These are phyloP conservation scores for Subanguina moxae DNA, from an alignment of 1,140 invertebrate genomes.

Conservation along the genomic window DNA sequence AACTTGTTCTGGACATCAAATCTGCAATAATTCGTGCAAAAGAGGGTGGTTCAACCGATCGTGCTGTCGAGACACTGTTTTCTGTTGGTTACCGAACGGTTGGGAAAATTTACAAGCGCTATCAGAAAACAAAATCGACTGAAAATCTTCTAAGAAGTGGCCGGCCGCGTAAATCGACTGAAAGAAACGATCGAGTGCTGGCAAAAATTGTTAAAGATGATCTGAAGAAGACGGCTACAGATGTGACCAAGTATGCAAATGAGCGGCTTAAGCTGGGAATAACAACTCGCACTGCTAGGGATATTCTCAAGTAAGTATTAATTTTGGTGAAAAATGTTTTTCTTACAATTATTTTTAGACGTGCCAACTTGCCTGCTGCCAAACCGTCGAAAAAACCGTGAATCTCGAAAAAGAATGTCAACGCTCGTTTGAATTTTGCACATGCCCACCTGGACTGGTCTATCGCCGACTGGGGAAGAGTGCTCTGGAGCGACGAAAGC, in stretches of 20 bases:
- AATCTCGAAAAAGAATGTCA: conserved; percentile 10
- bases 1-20: too few species aligned
- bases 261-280: conserved; percentile 1
- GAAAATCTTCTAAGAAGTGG: neutral
- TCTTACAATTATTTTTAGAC: neutral
- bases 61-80: neutral
- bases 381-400: conserved; percentile 23
- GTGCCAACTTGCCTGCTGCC: conserved; percentile 4
- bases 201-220: conserved; percentile 12
- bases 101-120: neutral
- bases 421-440: conserved; percentile 23
- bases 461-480: conserved; percentile 27
- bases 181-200: conserved; percentile 11
- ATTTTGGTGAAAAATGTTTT: neutral
- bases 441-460: conserved; percentile 26
- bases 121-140: neutral
- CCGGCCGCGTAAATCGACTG: conserved; percentile 14
- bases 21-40: conserved; percentile 6
- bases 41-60: neutral
- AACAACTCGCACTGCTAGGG: conserved; percentile 7
- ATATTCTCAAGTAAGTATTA: conserved; percentile 14
- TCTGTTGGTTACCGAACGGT: neutral
- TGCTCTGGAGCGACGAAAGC: conserved; percentile 45
- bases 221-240: conserved; percentile 6
- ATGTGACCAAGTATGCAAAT: conserved; percentile 9